Percentiles rank a stretch among this genome's conserved stretches.
These are phyloP conservation scores for Anoura caudifer DNA, from an alignment of 2,113 vertebrate species.

Conservation along the genomic window DNA sequence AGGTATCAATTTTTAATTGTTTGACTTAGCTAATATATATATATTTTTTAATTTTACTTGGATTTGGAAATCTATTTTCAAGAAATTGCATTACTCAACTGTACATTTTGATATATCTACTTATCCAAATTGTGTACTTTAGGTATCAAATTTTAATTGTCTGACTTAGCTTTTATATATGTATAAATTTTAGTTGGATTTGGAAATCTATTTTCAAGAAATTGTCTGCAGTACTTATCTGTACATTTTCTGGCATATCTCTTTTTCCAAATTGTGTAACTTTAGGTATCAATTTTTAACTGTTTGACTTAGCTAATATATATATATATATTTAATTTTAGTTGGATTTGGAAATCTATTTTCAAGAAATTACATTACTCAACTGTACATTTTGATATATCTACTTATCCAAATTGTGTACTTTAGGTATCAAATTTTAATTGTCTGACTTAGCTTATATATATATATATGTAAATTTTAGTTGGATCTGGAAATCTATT, in stretches of 20 bases:
- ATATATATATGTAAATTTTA: too few species aligned
- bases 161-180: not conserved
- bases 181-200: not conserved
- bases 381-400: not conserved
- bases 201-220: slow-evolving; percentile 48
- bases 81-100: slow-evolving; percentile 10
- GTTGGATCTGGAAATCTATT: slow-evolving; percentile 34
- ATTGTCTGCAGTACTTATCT: not conserved
- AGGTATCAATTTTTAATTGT: slow-evolving; percentile 27
- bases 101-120: not conserved
- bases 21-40: not conserved
- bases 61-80: slow-evolving; percentile 44
- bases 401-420: slow-evolving; percentile 4
- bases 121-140: slow-evolving; percentile 9
- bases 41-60: not conserved
- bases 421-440: slow-evolving; percentile 12
- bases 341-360: slow-evolving; percentile 33
- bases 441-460: not conserved
- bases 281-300: slow-evolving; percentile 16
- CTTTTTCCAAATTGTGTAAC: not conserved
- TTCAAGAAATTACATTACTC: slow-evolving; percentile 10
- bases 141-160: slow-evolving; percentile 27
- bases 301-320: not conserved
- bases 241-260: not conserved
- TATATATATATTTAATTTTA: not conserved